Evolutionary conservation across 2,888 invertebrate genomes (phyloP), one percentile per base, ranked within the genome.

Genomic region (Molorchus minor): DNA sequence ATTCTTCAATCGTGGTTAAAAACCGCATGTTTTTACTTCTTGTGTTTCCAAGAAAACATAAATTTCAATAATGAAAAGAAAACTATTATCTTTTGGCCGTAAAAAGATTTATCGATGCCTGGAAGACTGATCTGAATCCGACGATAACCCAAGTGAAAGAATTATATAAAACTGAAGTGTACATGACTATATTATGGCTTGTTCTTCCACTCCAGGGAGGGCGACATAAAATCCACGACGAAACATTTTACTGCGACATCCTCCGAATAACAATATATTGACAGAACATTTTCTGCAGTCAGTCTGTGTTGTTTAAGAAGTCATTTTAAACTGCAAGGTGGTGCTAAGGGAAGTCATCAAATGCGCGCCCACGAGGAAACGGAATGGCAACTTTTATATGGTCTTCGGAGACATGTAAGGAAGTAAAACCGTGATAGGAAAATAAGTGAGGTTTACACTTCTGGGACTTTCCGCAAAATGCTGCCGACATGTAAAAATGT

Each of bases 291-390:
- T 36, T 19, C n/a, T 19, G 46, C 33, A 35, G 47, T 47, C 35
- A 25, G 49, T 38, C 49, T 36, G 35, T 38, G 35, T 49, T 38
- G 49, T 49, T 36, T 49, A 36, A 38, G 33, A 36, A 45, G 55
- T 55, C 38, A 38, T 55, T 55, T 33, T 35, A 45, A 55, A 45
- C 45, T 55, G 55, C 45, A 45, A 55, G 55, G 55, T 55, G 55
- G 43, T 45, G 55, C 29, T 45, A 33, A 2, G 45, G 13, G 19
- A 45, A 36, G 55, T n/a, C 45, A 55, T 55, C 44, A 45, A 55
- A 55, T 55, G 45, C 13, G 45, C 30, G 21, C 45, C 45, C 45
- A 20, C 20, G 55, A 55, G 38, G 20, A 49, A 49, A 49, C 47
- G 30, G 33, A 55, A 46, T 36, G 15, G 45, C 40, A 41, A 54